Evolutionary conservation across 2,888 invertebrate species (phyloP).

Genomic region (Metallyticus violacea): DNA sequence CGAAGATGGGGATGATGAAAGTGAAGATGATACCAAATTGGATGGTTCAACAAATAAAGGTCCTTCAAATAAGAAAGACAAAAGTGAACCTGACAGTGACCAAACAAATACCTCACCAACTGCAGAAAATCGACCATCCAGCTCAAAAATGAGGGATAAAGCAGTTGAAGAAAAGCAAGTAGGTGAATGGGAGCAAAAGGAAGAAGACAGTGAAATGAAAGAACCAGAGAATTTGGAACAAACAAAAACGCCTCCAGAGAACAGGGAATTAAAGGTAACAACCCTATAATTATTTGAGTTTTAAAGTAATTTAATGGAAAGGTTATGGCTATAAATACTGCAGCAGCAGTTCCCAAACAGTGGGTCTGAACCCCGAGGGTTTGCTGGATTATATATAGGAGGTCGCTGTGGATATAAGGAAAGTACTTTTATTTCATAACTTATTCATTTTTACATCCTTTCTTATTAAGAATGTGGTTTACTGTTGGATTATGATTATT

Average conservation of each 20-base stretch:
- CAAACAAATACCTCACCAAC: neutral
- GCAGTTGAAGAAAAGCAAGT: constrained; percentile 35
- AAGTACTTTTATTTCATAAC: no score
- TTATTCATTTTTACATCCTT: no score
- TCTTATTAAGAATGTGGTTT: no score
- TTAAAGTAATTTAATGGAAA: no score
- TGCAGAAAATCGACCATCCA: neutral
- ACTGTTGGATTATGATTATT: no score
- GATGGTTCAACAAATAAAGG: neutral
- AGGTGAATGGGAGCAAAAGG: constrained; percentile 39
- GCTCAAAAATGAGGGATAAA: neutral
- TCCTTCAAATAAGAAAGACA: neutral
- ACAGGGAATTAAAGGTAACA: neutral
- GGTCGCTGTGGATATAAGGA: no score
- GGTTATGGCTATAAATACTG: no score
- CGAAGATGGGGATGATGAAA: neutral
- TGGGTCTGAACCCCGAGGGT: no score
- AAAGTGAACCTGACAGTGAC: neutral
- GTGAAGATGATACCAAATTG: neutral
- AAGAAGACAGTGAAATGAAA: constrained; percentile 41
- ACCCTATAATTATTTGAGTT: no score
- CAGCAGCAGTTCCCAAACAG: no score
- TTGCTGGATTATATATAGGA: no score
- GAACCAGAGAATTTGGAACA: constrained; percentile 21
- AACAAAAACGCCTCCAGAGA: neutral